These are phyloP conservation scores for Drosophila hawaiiensis DNA, from an alignment of 2,888 invertebrate species.

Conservation along the genomic window DNA sequence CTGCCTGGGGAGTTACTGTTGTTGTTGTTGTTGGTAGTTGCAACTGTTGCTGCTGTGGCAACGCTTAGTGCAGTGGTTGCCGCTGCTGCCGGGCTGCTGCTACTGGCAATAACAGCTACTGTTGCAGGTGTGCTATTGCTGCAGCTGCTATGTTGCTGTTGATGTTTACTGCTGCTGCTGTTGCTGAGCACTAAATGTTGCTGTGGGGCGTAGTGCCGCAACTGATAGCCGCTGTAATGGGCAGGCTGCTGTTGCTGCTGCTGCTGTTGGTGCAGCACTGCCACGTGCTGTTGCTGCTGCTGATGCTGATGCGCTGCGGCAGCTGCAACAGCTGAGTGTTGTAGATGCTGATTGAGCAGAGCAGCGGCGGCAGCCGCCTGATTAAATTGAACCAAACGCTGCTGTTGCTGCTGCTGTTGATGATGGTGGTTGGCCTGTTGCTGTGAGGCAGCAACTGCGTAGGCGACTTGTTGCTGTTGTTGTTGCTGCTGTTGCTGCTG, in stretches of 20 bases:
- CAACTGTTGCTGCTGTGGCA: conserved; percentile 45
- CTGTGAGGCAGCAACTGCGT: conserved; percentile 59
- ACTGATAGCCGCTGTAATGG: conserved; percentile 79
- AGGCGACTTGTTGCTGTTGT: conserved; percentile 56
- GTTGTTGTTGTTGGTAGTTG: conserved; percentile 44
- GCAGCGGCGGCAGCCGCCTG: conserved; percentile 81
- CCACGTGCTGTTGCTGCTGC: conserved; percentile 78
- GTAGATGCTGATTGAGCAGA: conserved; percentile 81
- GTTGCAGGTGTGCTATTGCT: conserved; percentile 57
- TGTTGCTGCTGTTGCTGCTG: conserved; percentile 57
- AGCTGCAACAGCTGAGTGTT: conserved; percentile 75
- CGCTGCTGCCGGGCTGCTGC: conserved; percentile 41
- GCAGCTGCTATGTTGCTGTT: conserved; percentile 54
- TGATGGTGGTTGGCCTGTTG: conserved; percentile 79
- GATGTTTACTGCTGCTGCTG: conserved; percentile 59
- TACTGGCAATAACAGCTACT: conserved; percentile 43
- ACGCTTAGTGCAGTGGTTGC: conserved; percentile 49
- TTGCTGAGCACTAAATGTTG: conserved; percentile 66
- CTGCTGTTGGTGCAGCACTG: conserved; percentile 74
- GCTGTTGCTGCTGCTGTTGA: conserved; percentile 69
- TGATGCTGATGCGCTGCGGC: conserved; percentile 83
- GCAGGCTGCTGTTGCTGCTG: conserved; percentile 75
- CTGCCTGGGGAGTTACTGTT: conserved; percentile 67
- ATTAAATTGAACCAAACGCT: conserved; percentile 81
- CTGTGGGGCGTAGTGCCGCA: conserved; percentile 75